phyloP scores from a whole-genome alignment of 2,113 vertebrate species.

The Gymnarchus niloticus region DNA sequence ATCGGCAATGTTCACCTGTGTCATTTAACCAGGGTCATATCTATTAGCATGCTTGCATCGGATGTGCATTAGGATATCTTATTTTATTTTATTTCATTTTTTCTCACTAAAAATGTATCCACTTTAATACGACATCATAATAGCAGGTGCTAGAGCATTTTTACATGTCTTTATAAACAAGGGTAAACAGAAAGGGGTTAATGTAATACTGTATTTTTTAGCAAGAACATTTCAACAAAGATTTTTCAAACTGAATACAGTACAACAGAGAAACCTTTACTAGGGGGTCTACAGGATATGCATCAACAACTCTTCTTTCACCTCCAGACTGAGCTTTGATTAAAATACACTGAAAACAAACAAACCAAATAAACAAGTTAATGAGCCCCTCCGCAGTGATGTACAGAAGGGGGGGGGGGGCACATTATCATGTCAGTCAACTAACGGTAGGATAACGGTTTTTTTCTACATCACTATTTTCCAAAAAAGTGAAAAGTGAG shows the following conservation, averaged over 20 bases:
- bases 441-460: constrained; percentile 61
- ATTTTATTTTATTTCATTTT: constrained; percentile 27
- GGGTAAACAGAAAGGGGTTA: constrained; percentile 62
- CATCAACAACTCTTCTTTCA: constrained; percentile 53
- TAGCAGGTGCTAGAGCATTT: constrained; percentile 49
- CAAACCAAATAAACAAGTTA: constrained; percentile 57
- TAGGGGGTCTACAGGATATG: constrained; percentile 61
- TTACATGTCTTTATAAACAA: constrained; percentile 47
- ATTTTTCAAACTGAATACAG: constrained; percentile 73
- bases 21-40: constrained; percentile 40
- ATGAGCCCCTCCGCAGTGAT: constrained; percentile 53
- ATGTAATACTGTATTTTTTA: constrained; percentile 78
- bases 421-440: constrained; percentile 57
- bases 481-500: constrained; percentile 43
- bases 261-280: constrained; percentile 71
- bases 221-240: constrained; percentile 79
- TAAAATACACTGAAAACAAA: constrained; percentile 64
- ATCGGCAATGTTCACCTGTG: constrained; percentile 36
- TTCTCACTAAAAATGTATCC: constrained; percentile 47
- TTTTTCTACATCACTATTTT: constrained; percentile 57
- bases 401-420: constrained; percentile 49
- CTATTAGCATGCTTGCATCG: constrained; percentile 50
- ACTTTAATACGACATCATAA: constrained; percentile 49
- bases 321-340: constrained; percentile 37
- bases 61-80: constrained; percentile 43